Evolutionary conservation across 2,113 vertebrate genomes (phyloP).

Genomic region (Antechinus stuartii): DNA sequence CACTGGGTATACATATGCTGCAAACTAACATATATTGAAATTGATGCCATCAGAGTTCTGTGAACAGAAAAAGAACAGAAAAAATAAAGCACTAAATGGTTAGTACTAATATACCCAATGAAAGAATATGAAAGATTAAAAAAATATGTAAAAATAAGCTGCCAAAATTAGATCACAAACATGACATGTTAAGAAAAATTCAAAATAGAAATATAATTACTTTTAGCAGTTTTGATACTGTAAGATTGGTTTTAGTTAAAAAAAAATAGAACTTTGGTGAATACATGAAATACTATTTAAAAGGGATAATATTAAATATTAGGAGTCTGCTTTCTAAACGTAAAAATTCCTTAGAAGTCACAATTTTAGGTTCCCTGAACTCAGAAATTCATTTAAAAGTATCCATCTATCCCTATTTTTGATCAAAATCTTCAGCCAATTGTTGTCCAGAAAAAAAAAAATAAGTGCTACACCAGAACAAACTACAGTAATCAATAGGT

Average conservation of each 20-base stretch:
- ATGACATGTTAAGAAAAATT: constrained; percentile 30
- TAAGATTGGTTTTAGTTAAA: constrained; percentile 39
- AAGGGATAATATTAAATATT: constrained; percentile 43
- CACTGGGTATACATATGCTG: constrained; percentile 32
- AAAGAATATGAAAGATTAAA: constrained; percentile 25
- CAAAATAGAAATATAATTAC: constrained; percentile 49
- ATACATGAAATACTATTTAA: not conserved
- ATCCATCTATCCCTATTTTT: constrained; percentile 36
- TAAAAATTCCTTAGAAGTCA: constrained; percentile 46
- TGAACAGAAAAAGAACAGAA: not conserved
- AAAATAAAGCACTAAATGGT: not conserved
- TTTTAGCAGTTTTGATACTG: constrained; percentile 32
- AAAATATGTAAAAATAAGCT: not conserved
- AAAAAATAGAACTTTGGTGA: not conserved
- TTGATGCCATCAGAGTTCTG: constrained; percentile 43
- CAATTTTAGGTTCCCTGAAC: constrained; percentile 45
- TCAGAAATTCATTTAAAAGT: constrained; percentile 64
- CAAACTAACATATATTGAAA: constrained; percentile 44
- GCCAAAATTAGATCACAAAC: constrained; percentile 42
- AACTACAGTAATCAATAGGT: not conserved
- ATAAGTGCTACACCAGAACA: not conserved
- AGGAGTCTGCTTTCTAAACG: not conserved
- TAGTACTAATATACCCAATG: constrained; percentile 19
- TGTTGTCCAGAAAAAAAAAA: not conserved
- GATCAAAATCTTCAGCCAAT: constrained; percentile 47